Percentiles rank a stretch among this genome's conserved stretches.
Conservation (phyloP, 2,797 vertebrate genomes). For the Prionace glauca region DNA sequence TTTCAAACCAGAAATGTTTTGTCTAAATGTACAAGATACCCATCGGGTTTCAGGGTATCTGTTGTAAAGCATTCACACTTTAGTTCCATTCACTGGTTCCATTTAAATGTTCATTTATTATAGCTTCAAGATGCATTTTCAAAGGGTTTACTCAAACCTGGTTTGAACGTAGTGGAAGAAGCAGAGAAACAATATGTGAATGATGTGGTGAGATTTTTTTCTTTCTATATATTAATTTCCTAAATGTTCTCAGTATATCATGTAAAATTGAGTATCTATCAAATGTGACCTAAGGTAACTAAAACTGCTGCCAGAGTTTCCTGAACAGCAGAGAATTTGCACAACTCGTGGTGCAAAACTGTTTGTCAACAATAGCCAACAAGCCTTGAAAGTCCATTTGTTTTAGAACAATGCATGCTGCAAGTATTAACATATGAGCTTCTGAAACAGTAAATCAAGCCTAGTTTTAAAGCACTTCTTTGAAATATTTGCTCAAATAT, state of each 20-base stretch:
- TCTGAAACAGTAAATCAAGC: not conserved
- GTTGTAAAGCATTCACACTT: not conserved
- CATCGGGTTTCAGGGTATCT: not conserved
- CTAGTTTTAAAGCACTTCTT: not conserved
- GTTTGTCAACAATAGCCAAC: not conserved
- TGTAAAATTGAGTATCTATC: not conserved
- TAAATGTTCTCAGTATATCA: not conserved
- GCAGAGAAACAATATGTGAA: slow-evolving; percentile 63
- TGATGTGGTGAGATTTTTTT: slow-evolving; percentile 67
- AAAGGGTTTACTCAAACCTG: slow-evolving; percentile 76
- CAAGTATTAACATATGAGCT: not conserved
- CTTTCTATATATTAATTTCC: not conserved
- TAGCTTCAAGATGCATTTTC: slow-evolving; percentile 86
- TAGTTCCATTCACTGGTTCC: not conserved
- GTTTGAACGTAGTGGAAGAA: slow-evolving; percentile 74
- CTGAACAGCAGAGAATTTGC: not conserved
- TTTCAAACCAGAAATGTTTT: no score
- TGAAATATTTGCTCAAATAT: not conserved
- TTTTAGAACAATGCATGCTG: not conserved
- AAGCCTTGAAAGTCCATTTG: not conserved
- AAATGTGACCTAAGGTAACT: not conserved
- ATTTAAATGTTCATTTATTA: slow-evolving; percentile 31
- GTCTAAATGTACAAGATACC: no score
- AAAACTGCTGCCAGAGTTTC: not conserved
- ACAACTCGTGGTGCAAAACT: not conserved